Conservation (phyloP, 1,140 invertebrate species). For the Bombus cullumanus region DNA sequence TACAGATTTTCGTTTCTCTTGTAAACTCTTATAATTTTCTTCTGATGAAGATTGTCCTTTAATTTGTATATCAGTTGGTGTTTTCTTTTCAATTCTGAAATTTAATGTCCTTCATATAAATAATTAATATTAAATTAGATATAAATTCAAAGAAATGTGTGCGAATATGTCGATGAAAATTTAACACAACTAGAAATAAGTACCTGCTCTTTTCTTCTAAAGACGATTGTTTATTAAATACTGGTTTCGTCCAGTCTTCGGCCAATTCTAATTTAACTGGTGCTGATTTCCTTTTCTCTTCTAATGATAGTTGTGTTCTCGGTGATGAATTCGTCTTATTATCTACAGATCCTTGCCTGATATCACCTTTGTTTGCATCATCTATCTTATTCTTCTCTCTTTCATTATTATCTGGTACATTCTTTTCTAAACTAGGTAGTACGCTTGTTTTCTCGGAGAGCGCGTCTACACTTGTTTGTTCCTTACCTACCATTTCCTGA, state of each 20-base stretch:
- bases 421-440: constrained; percentile 43
- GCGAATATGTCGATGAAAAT: neutral
- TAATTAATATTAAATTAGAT: neutral
- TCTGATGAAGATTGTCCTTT: constrained; percentile 55
- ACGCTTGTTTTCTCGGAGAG: constrained; percentile 37
- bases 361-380: constrained; percentile 64
- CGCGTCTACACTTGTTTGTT: constrained; percentile 39
- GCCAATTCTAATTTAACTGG: constrained; percentile 73
- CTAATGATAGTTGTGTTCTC: constrained; percentile 66
- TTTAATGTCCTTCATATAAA: neutral
- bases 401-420: constrained; percentile 39
- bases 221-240: constrained; percentile 74
- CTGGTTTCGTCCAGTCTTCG: constrained; percentile 74
- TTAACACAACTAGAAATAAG: constrained; percentile 28
- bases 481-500: constrained; percentile 33
- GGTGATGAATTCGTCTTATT: constrained; percentile 46
- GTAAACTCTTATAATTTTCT: constrained; percentile 71
- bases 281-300: constrained; percentile 79
- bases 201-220: constrained; percentile 74
- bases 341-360: constrained; percentile 70
- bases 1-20: constrained; percentile 79
- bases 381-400: constrained; percentile 54
- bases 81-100: constrained; percentile 64
- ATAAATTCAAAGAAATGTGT: neutral
- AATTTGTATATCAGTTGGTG: constrained; percentile 50